phyloP scores from a whole-genome alignment of 2,888 invertebrate species.

The Cheilosia vulpina region DNA sequence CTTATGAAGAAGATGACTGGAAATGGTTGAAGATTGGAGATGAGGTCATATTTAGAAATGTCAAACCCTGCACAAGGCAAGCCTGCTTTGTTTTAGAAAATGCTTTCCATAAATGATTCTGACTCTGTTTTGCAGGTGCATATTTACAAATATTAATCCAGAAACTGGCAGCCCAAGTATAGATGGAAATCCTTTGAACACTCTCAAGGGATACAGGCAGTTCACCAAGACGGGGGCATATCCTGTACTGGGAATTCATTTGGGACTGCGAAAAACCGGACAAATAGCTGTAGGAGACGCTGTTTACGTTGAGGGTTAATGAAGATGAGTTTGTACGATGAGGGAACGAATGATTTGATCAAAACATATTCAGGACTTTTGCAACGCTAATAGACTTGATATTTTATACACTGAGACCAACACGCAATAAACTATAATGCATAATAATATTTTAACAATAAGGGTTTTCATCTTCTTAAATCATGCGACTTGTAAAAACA shows the following conservation, averaged over 20 bases:
- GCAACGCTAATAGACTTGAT: slow-evolving; percentile 1
- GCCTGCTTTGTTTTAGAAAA: not conserved
- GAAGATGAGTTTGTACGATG: not conserved
- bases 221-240: slow-evolving; percentile 81
- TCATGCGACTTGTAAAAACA: not conserved
- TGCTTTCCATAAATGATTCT: not conserved
- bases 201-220: slow-evolving; percentile 85
- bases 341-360: not conserved
- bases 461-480: not conserved
- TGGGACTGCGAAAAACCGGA: slow-evolving; percentile 82
- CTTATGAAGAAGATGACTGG: slow-evolving; percentile 88
- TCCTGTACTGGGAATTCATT: slow-evolving; percentile 84
- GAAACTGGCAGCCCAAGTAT: slow-evolving; percentile 86
- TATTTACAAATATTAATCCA: slow-evolving; percentile 88
- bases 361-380: slow-evolving; percentile 16
- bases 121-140: slow-evolving; percentile 84
- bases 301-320: slow-evolving; percentile 81
- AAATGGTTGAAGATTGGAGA: slow-evolving; percentile 87
- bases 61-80: slow-evolving; percentile 86
- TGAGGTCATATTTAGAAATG: slow-evolving; percentile 86
- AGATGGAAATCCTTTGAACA: slow-evolving; percentile 86
- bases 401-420: slow-evolving; percentile 8
- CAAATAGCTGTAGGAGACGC: slow-evolving; percentile 83
- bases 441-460: not conserved
- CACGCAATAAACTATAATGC: slow-evolving; percentile 2